These are phyloP conservation scores for Callaeas wilsoni DNA, from an alignment of 2,113 vertebrate genomes.

Conservation along the genomic window DNA sequence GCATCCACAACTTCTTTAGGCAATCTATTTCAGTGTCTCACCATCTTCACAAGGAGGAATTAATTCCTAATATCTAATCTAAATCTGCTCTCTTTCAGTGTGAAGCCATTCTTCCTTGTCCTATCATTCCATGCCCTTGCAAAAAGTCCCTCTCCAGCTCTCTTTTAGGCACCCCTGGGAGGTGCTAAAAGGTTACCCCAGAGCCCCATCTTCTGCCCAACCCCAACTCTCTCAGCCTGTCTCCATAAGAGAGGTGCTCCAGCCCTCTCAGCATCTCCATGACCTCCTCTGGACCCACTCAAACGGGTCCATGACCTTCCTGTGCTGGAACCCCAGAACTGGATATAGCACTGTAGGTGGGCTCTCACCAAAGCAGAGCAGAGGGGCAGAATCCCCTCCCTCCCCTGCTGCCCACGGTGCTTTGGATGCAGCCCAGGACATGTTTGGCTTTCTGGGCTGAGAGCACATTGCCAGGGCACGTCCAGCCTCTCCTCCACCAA, in stretches of 20 bases:
- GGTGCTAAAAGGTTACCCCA: background rate
- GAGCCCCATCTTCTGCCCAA: background rate
- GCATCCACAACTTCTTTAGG: background rate
- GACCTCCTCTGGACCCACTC: background rate
- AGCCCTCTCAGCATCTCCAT: background rate
- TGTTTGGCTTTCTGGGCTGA: background rate
- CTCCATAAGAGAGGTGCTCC: background rate
- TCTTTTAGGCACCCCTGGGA: too few species aligned
- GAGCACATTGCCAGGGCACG: background rate
- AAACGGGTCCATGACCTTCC: background rate
- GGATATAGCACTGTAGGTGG: background rate
- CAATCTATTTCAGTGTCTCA: background rate
- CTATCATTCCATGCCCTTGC: background rate
- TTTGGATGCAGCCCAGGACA: background rate
- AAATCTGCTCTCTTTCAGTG: background rate
- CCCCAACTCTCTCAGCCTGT: background rate
- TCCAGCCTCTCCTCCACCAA: background rate
- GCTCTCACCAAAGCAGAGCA: background rate
- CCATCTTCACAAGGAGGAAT: background rate
- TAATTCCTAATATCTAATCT: background rate
- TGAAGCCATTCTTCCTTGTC: background rate
- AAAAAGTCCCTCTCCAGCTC: too few species aligned
- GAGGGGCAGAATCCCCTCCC: background rate
- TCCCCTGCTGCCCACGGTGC: accelerated
- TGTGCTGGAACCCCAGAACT: background rate